phyloP scores from a whole-genome alignment of 2,888 invertebrate genomes.

The Agrotis ipsilon region DNA sequence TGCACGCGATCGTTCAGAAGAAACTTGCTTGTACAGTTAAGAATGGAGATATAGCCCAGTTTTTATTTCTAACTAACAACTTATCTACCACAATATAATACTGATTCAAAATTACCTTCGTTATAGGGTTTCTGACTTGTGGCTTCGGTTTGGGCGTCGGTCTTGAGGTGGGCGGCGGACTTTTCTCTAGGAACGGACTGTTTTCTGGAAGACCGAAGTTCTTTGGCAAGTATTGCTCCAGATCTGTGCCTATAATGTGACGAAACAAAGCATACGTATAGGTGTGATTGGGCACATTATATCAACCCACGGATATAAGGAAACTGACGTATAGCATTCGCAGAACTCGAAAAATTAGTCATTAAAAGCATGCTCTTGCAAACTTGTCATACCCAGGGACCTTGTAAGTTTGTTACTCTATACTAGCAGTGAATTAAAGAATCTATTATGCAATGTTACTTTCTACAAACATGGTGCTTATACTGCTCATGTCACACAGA shows the following conservation, averaged over 20 bases:
- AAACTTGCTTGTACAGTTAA: conserved; percentile 15
- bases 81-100: conserved; percentile 1
- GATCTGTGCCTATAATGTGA: conserved; percentile 89
- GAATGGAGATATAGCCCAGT: conserved; percentile 8
- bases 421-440: conserved; percentile 38
- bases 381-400: conserved; percentile 20
- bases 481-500: conserved; percentile 52
- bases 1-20: conserved; percentile 33
- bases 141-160: conserved; percentile 82
- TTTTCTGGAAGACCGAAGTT: conserved; percentile 92
- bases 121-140: conserved; percentile 78
- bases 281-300: conserved; percentile 14
- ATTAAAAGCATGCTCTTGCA: conserved; percentile 42
- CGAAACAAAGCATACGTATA: conserved; percentile 47
- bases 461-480: conserved; percentile 59
- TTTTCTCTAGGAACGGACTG: conserved; percentile 88
- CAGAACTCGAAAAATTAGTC: conserved; percentile 27
- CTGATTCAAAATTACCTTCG: conserved; percentile 77
- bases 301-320: conserved; percentile 1
- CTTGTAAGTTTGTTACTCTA: conserved; percentile 44
- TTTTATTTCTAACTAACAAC: conserved; percentile 13
- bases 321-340: conserved; percentile 29
- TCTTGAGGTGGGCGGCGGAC: conserved; percentile 86
- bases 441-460: conserved; percentile 47
- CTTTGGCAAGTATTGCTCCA: conserved; percentile 92